A percentile compares a stretch with the other conserved stretches of the same genome.
These are phyloP conservation scores for Onthophagus taurus DNA, from an alignment of 1,140 invertebrate species.

Conservation along the genomic window DNA sequence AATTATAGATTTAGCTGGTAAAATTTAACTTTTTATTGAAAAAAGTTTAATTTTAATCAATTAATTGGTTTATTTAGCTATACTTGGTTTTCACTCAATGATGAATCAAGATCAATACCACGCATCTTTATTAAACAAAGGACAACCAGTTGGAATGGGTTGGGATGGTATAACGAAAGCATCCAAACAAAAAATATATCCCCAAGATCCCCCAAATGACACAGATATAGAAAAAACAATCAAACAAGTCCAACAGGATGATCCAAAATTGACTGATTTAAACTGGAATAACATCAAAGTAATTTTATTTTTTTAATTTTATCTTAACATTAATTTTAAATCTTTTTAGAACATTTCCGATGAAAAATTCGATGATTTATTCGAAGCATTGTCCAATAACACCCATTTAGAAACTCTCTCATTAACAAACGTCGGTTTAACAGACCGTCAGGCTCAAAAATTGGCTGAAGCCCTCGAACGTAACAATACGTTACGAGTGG, in stretches of 20 bases:
- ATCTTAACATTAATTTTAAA: slow-evolving; percentile 1
- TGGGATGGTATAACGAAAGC: slow-evolving; percentile 94
- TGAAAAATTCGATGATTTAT: slow-evolving; percentile 85
- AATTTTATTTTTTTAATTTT: slow-evolving; percentile 13
- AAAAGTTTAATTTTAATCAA: background rate
- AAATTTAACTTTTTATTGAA: slow-evolving; percentile 19
- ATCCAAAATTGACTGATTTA: slow-evolving; percentile 74
- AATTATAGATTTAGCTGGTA: slow-evolving; percentile 97
- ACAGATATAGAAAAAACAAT: slow-evolving; percentile 90
- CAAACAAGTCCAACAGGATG: slow-evolving; percentile 79
- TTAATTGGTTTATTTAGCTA: slow-evolving; percentile 55
- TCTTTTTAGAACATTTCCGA: slow-evolving; percentile 85
- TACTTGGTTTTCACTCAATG: slow-evolving; percentile 98
- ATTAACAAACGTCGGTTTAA: slow-evolving; percentile 88
- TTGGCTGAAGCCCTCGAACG: slow-evolving; percentile 77
- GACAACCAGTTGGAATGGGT: slow-evolving; percentile 73
- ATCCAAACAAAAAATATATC: slow-evolving; percentile 81
- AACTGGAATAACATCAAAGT: slow-evolving; percentile 98
- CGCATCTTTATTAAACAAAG: slow-evolving; percentile 86
- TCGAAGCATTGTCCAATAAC: slow-evolving; percentile 81
- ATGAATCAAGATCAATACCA: slow-evolving; percentile 99
- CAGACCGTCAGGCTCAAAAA: slow-evolving; percentile 74
- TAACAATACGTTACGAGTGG: slow-evolving; percentile 77
- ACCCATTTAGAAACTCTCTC: slow-evolving; percentile 85
- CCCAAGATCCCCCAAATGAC: slow-evolving; percentile 86